phyloP scores from a whole-genome alignment of 2,797 vertebrate species.

The Xenops minutus region DNA sequence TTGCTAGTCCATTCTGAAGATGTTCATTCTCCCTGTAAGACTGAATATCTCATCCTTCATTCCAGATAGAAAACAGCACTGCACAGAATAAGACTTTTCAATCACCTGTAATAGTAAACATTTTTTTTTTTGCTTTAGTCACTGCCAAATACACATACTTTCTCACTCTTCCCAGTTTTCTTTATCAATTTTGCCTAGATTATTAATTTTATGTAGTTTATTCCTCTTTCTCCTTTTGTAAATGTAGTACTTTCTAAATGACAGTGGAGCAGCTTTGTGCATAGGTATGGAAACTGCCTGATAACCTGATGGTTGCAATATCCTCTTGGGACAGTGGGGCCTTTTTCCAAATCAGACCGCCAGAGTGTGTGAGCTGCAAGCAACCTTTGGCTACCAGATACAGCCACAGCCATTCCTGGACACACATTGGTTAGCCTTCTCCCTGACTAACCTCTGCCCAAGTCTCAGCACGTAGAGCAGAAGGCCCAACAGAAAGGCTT shows the following conservation, averaged over 20 bases:
- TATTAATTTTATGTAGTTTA: neutral
- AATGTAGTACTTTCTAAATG: neutral
- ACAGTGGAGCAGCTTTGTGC: neutral
- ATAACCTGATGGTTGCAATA: neutral
- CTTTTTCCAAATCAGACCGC: neutral
- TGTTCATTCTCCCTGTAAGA: neutral
- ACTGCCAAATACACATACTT: neutral
- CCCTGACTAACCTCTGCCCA: neutral
- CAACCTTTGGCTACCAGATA: neutral
- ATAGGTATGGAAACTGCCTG: neutral
- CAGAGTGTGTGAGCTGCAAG: rapidly evolving
- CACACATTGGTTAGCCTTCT: rapidly evolving
- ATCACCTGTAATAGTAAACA: neutral
- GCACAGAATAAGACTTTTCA: neutral
- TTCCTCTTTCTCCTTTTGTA: neutral
- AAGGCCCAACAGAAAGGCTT: neutral
- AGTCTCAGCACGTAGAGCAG: neutral
- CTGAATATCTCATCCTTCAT: neutral
- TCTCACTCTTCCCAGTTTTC: neutral
- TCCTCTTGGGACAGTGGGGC: neutral
- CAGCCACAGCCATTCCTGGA: neutral
- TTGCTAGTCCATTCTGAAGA: neutral
- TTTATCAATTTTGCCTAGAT: neutral
- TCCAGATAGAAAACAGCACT: neutral
- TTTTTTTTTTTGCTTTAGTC: neutral